phyloP scores from a whole-genome alignment of 2,113 vertebrate genomes.

The Trochalopteron elliotii region DNA sequence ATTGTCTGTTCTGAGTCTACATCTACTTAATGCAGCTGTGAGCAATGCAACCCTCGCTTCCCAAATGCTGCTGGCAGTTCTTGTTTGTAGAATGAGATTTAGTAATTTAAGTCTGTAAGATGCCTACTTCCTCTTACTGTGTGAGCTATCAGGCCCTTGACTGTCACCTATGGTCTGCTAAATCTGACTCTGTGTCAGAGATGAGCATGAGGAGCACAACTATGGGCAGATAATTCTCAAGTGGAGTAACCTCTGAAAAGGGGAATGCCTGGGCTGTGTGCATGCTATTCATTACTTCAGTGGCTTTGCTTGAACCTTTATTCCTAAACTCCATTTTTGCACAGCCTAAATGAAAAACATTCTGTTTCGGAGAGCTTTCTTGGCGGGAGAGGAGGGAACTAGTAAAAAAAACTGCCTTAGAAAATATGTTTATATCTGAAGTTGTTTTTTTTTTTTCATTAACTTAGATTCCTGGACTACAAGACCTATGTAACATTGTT shows the following conservation, averaged over 20 bases:
- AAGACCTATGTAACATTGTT: not conserved
- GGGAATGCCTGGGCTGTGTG: not conserved
- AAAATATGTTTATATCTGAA: not conserved
- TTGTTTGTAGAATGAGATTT: not conserved
- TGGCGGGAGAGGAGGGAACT: not conserved
- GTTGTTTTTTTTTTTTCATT: not conserved
- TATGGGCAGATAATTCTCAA: not conserved
- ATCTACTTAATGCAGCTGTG: not conserved
- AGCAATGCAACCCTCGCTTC: fast-evolving
- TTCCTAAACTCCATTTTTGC: not conserved
- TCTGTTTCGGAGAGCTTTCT: not conserved
- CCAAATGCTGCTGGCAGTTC: not conserved
- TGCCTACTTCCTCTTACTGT: not conserved
- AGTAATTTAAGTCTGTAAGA: not conserved
- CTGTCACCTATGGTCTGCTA: not conserved
- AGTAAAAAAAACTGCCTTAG: not conserved
- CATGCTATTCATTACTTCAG: not conserved
- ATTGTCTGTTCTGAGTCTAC: not conserved
- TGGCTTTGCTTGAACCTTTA: not conserved
- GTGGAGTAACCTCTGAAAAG: not conserved
- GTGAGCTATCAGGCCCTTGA: not conserved
- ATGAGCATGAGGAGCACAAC: not conserved
- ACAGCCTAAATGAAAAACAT: not conserved
- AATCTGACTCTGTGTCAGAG: not conserved
- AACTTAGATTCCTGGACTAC: not conserved